Conservation (phyloP, 2,888 invertebrate species). For the Deilephila porcellus region DNA sequence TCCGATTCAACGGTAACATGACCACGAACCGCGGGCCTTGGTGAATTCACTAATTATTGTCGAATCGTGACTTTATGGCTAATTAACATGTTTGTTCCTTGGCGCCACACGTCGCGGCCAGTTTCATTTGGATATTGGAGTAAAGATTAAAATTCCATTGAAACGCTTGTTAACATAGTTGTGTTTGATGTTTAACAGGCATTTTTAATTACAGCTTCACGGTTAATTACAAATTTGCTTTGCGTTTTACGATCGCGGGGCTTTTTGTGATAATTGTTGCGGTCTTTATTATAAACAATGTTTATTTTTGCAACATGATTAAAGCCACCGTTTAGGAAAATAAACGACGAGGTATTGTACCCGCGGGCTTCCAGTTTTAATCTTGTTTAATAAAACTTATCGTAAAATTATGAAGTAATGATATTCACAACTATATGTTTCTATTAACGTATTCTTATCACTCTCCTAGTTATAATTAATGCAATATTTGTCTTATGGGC, state of each 20-base stretch:
- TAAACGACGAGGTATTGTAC: not conserved
- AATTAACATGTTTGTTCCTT: constrained; percentile 73
- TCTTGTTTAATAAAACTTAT: not conserved
- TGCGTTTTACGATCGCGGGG: constrained; percentile 44
- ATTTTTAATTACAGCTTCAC: constrained; percentile 59
- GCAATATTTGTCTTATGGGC: no score
- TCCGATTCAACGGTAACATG: constrained; percentile 37
- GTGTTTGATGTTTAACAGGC: constrained; percentile 50
- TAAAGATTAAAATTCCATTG: constrained; percentile 60
- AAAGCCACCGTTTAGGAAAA: constrained; percentile 5
- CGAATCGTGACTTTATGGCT: constrained; percentile 76
- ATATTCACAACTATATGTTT: not conserved
- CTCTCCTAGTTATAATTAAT: no score
- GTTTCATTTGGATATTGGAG: constrained; percentile 69
- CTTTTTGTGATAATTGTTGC: constrained; percentile 43
- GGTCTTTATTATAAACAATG: constrained; percentile 38
- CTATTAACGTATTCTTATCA: no score
- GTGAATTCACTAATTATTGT: constrained; percentile 59
- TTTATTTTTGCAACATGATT: constrained; percentile 25
- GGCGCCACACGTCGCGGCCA: constrained; percentile 76
- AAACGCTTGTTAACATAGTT: constrained; percentile 57
- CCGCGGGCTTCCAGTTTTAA: not conserved
- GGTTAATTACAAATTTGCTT: constrained; percentile 53
- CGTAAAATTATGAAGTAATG: not conserved
- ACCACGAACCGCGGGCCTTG: constrained; percentile 41